phyloP scores from a whole-genome alignment of 2,113 vertebrate genomes.

The Alaudala cheleensis region DNA sequence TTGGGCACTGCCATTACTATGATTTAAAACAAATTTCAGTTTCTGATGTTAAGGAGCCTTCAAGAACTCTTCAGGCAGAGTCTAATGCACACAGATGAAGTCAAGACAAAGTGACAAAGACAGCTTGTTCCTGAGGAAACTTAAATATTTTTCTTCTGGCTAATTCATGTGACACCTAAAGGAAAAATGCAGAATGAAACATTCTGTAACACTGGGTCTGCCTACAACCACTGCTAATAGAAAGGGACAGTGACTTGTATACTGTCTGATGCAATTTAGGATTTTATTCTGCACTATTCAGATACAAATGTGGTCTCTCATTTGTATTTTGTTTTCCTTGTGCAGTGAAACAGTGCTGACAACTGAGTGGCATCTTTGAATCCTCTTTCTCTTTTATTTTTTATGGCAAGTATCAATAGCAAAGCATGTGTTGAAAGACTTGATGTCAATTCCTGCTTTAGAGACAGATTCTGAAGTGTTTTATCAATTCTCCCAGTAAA shows the following conservation, averaged over 20 bases:
- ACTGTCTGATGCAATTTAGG: neutral
- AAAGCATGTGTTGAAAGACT: neutral
- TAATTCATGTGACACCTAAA: slow-evolving; percentile 40
- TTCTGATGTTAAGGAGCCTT: neutral
- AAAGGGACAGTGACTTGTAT: slow-evolving; percentile 9
- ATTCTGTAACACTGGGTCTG: neutral
- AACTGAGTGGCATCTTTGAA: neutral
- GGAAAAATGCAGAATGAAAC: neutral
- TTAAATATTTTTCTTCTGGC: neutral
- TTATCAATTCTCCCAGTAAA: neutral
- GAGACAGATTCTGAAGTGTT: neutral
- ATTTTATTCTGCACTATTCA: neutral
- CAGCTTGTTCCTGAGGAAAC: slow-evolving; percentile 13
- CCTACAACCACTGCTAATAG: neutral
- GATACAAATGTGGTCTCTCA: neutral
- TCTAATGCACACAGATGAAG: neutral
- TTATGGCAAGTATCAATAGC: neutral
- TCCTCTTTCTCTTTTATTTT: neutral
- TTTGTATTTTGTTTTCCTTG: neutral
- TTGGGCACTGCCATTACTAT: neutral
- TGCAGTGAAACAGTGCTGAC: neutral
- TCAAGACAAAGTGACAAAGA: slow-evolving; percentile 19
- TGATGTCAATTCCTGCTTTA: neutral
- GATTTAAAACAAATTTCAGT: neutral
- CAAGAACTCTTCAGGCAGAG: neutral